phyloP scores from a whole-genome alignment of 2,888 invertebrate genomes.

The Schizotus pectinicornis region DNA sequence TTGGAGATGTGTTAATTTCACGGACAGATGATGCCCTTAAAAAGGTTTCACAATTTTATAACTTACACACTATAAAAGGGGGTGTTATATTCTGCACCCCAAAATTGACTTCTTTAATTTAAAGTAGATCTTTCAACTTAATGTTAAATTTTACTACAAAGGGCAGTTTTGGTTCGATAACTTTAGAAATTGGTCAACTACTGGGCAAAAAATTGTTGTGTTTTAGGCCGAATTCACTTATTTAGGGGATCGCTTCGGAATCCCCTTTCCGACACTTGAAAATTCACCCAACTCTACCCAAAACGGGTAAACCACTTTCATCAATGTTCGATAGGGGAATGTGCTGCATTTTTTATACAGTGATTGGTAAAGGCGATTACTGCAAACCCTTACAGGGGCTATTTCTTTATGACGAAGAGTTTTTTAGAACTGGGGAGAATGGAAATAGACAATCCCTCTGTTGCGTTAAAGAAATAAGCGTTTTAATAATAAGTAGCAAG shows the following conservation, averaged over 20 bases:
- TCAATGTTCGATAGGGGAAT: slow-evolving; percentile 43
- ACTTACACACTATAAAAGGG: slow-evolving; percentile 5
- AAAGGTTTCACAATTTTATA: slow-evolving; percentile 1
- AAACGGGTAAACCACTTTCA: slow-evolving; percentile 44
- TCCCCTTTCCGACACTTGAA: slow-evolving; percentile 32
- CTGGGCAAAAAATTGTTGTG: no score
- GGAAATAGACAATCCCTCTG: no score
- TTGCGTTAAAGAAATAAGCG: no score
- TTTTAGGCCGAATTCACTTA: no score
- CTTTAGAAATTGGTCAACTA: no score
- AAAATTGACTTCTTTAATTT: no score
- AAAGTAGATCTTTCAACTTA: no score
- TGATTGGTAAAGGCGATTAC: slow-evolving; percentile 47
- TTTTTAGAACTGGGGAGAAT: not conserved
- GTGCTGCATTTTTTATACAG: slow-evolving; percentile 44
- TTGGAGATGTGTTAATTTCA: slow-evolving; percentile 52
- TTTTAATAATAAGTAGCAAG: no score
- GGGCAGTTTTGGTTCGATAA: no score
- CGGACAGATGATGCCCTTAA: slow-evolving; percentile 31
- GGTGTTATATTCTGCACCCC: no score
- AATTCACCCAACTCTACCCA: slow-evolving; percentile 43
- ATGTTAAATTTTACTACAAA: no score
- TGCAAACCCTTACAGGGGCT: not conserved
- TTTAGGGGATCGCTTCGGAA: not conserved
- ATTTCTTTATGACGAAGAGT: not conserved